These are phyloP conservation scores for Xyrauchen texanus DNA, from an alignment of 2,113 vertebrate genomes.

Conservation along the genomic window DNA sequence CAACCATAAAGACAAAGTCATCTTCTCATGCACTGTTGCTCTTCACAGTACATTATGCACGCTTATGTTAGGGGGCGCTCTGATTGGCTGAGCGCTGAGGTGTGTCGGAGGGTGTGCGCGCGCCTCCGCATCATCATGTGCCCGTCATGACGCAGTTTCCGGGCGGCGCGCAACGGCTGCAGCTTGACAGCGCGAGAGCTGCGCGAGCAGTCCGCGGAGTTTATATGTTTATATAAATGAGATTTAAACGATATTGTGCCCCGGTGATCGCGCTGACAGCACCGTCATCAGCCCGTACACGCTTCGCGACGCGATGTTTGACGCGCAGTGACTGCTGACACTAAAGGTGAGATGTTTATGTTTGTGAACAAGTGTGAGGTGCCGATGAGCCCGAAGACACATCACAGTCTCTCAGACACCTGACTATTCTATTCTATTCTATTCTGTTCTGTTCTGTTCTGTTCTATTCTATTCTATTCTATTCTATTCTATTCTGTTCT, in stretches of 20 bases:
- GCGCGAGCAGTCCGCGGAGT: constrained; percentile 29
- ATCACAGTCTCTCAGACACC: no score
- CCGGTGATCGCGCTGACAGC: not conserved
- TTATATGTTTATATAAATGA: constrained; percentile 2
- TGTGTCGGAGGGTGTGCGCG: constrained; percentile 71
- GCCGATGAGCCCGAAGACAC: not conserved
- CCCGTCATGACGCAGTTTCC: constrained; percentile 46
- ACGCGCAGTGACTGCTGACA: not conserved
- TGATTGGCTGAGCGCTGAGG: constrained; percentile 73
- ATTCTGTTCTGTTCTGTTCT: no score
- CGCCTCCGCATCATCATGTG: no score
- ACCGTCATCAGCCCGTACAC: not conserved
- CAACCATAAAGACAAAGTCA: no score
- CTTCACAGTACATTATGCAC: not conserved
- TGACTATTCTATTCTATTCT: no score
- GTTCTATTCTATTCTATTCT: no score
- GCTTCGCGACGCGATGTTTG: constrained; percentile 24
- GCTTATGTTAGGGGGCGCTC: constrained; percentile 58
- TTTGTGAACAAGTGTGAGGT: not conserved
- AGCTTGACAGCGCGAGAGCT: constrained; percentile 74
- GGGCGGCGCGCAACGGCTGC: constrained; percentile 55
- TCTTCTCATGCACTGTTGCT: no score
- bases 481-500: no score
- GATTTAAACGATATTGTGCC: no score
- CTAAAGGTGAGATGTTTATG: constrained; percentile 20